Base-by-base conservation (phyloP, 2,888 invertebrate genomes). In the Strigamia maritima region DNA sequence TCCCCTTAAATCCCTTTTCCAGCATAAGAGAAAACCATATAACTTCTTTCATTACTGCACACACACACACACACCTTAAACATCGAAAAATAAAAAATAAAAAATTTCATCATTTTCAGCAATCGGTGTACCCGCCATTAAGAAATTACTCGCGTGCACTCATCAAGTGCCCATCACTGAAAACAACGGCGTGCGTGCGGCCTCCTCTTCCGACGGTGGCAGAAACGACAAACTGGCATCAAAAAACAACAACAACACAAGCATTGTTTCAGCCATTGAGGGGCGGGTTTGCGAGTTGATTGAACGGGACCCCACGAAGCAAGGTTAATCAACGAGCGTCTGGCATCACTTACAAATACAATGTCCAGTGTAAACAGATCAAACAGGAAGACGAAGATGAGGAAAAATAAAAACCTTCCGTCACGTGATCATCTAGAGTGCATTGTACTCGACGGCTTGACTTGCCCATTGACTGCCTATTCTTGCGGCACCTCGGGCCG, bases 381-480 rank as follows among this genome's bases (percentile, higher is more conserved):
- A 60, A 44, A 44, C 44, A 44, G 44, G 22, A 60, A 60, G 22
- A 60, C 22, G 16, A 26, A 65, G 24, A 10, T 14, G 7, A 28
- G 24, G 24, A 28, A 65, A n/a, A 28, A 65, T 12, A 65, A 24
- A 65, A 28, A 65, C 2, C 22, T 24, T 10, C 26, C 8, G 24
- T 65, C 65, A 65, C 65, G 65, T 65, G 65, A 65, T 28, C 49
- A n/a, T 49, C 49, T n/a, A 49, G 65, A 65, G 65, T 14, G 65
- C 65, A 65, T 65, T 65, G 65, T 65, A 65, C 65, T 19, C 26
- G 65, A 65, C 65, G 65, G 65, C 65, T 65, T 65, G 65, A 65
- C 65, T 65, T 65, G 65, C 65, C 65, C 65, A 65, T 65, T 65
- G 65, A 65, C 65, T 65, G 65, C 65, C 65, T 65, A 65, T 65